Evolutionary conservation across 2,888 invertebrate species (phyloP).

Genomic region (Branchipolynoe longqiensis): DNA sequence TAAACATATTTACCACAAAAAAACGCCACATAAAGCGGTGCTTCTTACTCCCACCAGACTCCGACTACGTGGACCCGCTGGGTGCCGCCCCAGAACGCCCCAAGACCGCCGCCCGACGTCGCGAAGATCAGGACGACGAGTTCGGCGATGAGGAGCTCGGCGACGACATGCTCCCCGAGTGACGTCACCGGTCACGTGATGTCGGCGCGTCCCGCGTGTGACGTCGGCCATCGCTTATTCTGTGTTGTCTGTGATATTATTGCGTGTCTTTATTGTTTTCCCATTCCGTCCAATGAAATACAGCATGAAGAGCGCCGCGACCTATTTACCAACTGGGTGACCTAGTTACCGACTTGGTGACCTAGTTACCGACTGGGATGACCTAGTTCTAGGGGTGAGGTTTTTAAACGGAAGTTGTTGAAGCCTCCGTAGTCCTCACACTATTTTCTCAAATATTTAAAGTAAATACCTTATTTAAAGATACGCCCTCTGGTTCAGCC

Average conservation of each 20-base stretch:
- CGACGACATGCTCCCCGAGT: slow-evolving; percentile 88
- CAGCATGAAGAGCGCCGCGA: too few relatives aligned
- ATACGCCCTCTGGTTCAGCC: too few relatives aligned
- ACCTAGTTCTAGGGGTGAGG: too few relatives aligned
- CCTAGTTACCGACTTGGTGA: too few relatives aligned
- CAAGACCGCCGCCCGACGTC: slow-evolving; percentile 81
- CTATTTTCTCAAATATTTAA: too few relatives aligned
- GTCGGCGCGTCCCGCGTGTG: not conserved
- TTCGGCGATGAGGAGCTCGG: slow-evolving; percentile 89
- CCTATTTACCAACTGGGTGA: too few relatives aligned
- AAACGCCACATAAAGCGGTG: too few relatives aligned
- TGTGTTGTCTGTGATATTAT: slow-evolving; percentile 6
- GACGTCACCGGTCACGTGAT: not conserved
- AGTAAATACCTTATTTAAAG: too few relatives aligned
- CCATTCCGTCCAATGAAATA: not conserved
- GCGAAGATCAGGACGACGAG: slow-evolving; percentile 85
- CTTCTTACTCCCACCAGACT: slow-evolving; percentile 72
- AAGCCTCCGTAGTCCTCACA: too few relatives aligned
- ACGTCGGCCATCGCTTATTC: not conserved
- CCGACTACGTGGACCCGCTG: slow-evolving; percentile 82
- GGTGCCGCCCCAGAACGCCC: slow-evolving; percentile 82
- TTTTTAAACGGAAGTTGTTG: too few relatives aligned
- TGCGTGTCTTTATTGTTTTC: not conserved
- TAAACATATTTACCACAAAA: too few relatives aligned
- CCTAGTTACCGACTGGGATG: too few relatives aligned